Evolutionary conservation across 1,140 invertebrate genomes (phyloP).

Genomic region (Charaxes varanes): DNA sequence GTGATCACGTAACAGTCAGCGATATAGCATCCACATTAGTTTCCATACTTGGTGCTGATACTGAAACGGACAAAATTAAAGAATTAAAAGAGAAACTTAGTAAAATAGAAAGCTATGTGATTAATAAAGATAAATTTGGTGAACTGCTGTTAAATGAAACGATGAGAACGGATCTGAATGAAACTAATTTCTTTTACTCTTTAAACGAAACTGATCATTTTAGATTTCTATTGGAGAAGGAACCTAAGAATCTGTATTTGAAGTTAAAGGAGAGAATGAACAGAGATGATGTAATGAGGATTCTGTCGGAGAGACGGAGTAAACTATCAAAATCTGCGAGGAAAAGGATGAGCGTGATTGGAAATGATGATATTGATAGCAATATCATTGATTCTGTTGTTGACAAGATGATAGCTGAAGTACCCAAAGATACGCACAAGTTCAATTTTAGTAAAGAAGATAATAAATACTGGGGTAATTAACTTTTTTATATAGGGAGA

Average conservation of each 20-base stretch:
- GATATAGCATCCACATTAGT: conserved; percentile 33
- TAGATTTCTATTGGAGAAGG: conserved; percentile 25
- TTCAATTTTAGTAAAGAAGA: conserved; percentile 30
- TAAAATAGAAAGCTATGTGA: conserved; percentile 37
- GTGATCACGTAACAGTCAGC: conserved; percentile 23
- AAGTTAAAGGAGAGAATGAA: conserved; percentile 58
- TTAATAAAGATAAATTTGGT: conserved; percentile 37
- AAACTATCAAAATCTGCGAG: conserved; percentile 36
- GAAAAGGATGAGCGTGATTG: conserved; percentile 31
- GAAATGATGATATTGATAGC: conserved; percentile 7
- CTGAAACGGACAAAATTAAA: conserved; percentile 28
- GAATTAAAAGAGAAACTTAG: conserved; percentile 44
- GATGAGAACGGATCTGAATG: conserved; percentile 29
- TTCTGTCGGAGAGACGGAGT: conserved; percentile 33
- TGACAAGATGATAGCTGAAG: conserved; percentile 43
- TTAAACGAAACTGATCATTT: conserved; percentile 43
- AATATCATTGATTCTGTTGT: conserved; percentile 24
- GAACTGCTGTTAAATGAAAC: conserved; percentile 37
- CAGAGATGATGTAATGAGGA: conserved; percentile 48
- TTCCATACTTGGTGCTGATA: conserved; percentile 17
- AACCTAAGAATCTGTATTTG: conserved; percentile 44
- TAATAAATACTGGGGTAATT: conserved; percentile 49
- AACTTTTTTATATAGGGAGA: no score
- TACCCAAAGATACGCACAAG: conserved; percentile 38
- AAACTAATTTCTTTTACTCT: conserved; percentile 47